A percentile compares a stretch with the other conserved stretches of the same genome.
Conservation (phyloP, 92 coral and sea anemone genomes). For the Heteractis magnifica region DNA sequence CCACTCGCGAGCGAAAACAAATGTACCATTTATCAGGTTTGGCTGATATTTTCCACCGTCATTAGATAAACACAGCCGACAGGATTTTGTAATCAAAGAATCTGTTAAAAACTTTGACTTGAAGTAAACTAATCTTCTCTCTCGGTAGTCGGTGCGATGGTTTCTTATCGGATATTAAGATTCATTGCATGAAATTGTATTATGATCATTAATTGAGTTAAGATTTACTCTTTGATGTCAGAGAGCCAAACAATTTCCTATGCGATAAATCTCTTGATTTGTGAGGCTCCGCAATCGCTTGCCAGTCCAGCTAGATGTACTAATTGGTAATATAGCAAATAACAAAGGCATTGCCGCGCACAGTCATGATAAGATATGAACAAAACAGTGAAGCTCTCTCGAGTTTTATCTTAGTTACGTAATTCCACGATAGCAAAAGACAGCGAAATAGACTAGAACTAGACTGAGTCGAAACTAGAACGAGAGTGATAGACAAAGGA, state of each 20-base stretch:
- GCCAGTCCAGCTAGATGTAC: not conserved
- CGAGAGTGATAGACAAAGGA: too few species aligned
- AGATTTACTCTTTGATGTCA: constrained; percentile 3
- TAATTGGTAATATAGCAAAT: not conserved
- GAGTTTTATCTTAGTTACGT: not conserved
- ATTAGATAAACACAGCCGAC: not conserved
- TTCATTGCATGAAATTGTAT: constrained; percentile 5
- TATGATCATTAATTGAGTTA: not conserved
- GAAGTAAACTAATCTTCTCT: not conserved
- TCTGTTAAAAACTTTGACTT: not conserved
- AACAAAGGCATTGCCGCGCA: not conserved
- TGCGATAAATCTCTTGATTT: not conserved
- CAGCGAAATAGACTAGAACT: too few species aligned
- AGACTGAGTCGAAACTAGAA: too few species aligned
- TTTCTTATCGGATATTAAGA: constrained; percentile 4
- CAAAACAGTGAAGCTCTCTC: not conserved
- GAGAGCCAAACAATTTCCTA: not conserved
- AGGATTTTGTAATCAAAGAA: not conserved
- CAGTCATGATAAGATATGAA: not conserved
- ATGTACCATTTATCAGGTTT: not conserved
- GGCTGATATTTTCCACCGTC: not conserved
- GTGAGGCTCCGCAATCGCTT: not conserved
- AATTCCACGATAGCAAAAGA: too few species aligned
- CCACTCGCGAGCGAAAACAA: not conserved
- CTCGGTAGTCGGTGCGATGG: not conserved